A percentile compares a stretch with the other conserved stretches of the same genome.
phyloP scores from a whole-genome alignment of 2,888 invertebrate genomes.

The Phengaris arion region DNA sequence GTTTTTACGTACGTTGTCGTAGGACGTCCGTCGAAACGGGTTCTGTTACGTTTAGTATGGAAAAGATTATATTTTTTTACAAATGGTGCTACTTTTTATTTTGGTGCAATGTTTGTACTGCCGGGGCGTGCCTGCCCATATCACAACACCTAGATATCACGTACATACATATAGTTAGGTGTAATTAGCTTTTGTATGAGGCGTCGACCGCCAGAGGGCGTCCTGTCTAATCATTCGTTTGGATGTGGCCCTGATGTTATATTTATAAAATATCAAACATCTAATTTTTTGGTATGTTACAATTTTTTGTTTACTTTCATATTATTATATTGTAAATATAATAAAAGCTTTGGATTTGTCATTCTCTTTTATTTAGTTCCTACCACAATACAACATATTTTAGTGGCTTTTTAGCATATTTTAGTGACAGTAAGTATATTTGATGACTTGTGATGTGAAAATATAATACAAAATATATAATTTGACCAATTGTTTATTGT shows the following conservation, averaged over 20 bases:
- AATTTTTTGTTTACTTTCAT: constrained; percentile 77
- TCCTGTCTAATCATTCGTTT: constrained; percentile 42
- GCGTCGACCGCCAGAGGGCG: constrained; percentile 33
- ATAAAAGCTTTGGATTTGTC: constrained; percentile 78
- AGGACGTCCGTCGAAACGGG: constrained; percentile 40
- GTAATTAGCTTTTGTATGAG: constrained; percentile 71
- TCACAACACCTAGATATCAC: constrained; percentile 33
- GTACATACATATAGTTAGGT: constrained; percentile 44
- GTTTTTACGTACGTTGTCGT: background rate
- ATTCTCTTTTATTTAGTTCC: constrained; percentile 32
- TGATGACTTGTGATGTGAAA: background rate
- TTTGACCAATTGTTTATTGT: background rate
- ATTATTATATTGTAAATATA: constrained; percentile 77
- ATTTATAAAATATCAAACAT: constrained; percentile 62
- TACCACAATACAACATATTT: background rate
- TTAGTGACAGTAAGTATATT: too few relatives aligned
- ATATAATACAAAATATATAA: background rate
- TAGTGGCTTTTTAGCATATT: too few relatives aligned
- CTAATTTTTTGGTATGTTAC: constrained; percentile 71
- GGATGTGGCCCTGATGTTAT: constrained; percentile 45
- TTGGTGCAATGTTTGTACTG: constrained; percentile 69
- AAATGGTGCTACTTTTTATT: constrained; percentile 78
- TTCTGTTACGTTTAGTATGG: constrained; percentile 52
- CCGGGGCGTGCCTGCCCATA: constrained; percentile 46
- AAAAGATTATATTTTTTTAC: constrained; percentile 71